Evolutionary conservation across 2,797 vertebrate species (phyloP), one percentile per base, ranked within the genome.

Genomic region (Darevskia nairensis): DNA sequence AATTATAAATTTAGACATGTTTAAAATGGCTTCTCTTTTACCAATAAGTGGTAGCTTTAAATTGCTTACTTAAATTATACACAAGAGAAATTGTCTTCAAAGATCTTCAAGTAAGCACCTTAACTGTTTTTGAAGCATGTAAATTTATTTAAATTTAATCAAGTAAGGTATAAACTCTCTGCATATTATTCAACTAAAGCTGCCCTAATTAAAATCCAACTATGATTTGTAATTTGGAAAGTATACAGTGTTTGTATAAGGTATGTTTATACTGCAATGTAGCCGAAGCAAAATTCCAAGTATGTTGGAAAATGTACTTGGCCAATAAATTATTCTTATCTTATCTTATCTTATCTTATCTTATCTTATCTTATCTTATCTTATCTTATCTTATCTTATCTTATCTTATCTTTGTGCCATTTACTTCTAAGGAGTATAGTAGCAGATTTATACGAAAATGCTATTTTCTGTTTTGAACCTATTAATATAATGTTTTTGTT

Each of bases 91-190:
- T 11, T 71, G 35, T 39, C 35, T 23, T 69, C 64, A 50, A 41
- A 69, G n/a, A 39, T 81, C 79, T 64, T 59, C 6, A 72, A 72
- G 19, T 74, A 81, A 35, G 32, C 35, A 72, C 44, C 32, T 72
- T 80, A 27, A 39, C 50, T 74, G 1, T 9, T 27, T 64, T 86
- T 74, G 85, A 81, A 74, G n/a, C 5, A 66, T 64, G 35, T 72
- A 74, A 15, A n/a, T 81, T 80, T 81, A 80, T 80, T 87, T 74
- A 81, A 80, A 81, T 81, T 74, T 44, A n/a, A 80, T 85, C 79
- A 29, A 55, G 44, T 27, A 35, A 86, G 41, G 44, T 4, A 80
- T 80, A 59, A 86, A 80, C 19, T 68, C 35, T 19, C 25, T 80
- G 11, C 15, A 80, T 39, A 72, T 80, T 69, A 55, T 72, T 72